Conservation (phyloP, 2,888 invertebrate genomes). For the Platerodrilus igneus region DNA sequence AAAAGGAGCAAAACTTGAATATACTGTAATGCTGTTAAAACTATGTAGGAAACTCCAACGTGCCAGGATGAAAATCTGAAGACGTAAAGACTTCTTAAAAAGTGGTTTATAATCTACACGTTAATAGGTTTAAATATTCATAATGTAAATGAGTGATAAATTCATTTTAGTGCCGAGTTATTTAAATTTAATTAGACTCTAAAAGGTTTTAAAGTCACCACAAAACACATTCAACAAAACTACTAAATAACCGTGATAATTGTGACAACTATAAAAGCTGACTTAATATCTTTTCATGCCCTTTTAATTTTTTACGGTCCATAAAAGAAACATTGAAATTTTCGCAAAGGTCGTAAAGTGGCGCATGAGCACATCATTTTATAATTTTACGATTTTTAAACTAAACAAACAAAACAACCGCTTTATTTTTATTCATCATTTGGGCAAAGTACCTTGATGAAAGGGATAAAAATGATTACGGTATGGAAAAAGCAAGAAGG, state of each 20-base stretch:
- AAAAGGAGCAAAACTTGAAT: too few relatives aligned
- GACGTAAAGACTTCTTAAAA: too few relatives aligned
- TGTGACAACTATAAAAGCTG: constrained; percentile 32
- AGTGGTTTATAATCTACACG: too few relatives aligned
- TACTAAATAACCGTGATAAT: constrained; percentile 27
- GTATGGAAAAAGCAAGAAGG: constrained; percentile 30
- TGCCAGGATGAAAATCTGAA: too few relatives aligned
- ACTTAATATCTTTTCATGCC: constrained; percentile 31
- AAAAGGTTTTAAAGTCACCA: too few relatives aligned
- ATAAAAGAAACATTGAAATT: constrained; percentile 34
- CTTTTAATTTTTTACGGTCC: constrained; percentile 35
- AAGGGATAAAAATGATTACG: constrained; percentile 25
- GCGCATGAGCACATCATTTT: constrained; percentile 44
- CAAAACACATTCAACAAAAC: too few relatives aligned
- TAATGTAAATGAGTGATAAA: too few relatives aligned
- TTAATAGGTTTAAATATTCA: too few relatives aligned
- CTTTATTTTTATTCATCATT: constrained; percentile 37
- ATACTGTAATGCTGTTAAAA: too few relatives aligned
- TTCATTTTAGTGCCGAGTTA: too few relatives aligned
- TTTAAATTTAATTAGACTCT: too few relatives aligned
- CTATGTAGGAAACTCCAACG: too few relatives aligned
- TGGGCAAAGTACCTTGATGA: constrained; percentile 26
- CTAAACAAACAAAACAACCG: constrained; percentile 34
- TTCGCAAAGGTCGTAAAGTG: constrained; percentile 32
- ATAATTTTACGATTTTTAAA: constrained; percentile 35